Percentiles rank a stretch among this genome's conserved stretches.
Conservation (phyloP, 1,140 invertebrate genomes). For the Brachionus koreanus region DNA sequence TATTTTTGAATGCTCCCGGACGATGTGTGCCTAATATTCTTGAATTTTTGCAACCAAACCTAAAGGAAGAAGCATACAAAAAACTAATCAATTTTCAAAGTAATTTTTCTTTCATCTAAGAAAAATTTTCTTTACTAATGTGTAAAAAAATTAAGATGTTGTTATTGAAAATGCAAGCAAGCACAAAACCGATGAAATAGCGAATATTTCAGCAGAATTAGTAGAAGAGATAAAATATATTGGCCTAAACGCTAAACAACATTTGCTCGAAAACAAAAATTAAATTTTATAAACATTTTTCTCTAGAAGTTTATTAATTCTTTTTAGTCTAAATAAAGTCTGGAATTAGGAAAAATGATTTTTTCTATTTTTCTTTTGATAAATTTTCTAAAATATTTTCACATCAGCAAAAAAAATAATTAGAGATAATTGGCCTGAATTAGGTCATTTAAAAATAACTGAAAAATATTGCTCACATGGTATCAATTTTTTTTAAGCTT, state of each 20-base stretch:
- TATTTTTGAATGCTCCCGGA: conserved; percentile 80
- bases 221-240: conserved; percentile 7
- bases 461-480: neutral
- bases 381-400: neutral
- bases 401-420: neutral
- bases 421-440: neutral
- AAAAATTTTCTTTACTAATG: neutral
- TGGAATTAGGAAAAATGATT: neutral
- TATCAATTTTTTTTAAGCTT: neutral
- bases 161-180: conserved; percentile 42
- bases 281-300: conserved; percentile 14
- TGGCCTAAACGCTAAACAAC: neutral
- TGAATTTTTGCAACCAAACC: conserved; percentile 28
- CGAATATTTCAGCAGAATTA: neutral
- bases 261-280: conserved; percentile 30
- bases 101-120: neutral
- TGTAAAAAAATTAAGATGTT: neutral
- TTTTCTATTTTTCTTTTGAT: neutral
- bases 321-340: conserved; percentile 4
- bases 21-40: conserved; percentile 79
- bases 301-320: neutral
- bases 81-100: conserved; percentile 38
- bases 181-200: neutral
- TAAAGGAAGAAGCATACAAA: neutral
- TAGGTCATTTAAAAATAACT: neutral